Base-by-base conservation (phyloP, 2,113 vertebrate species). In the Hoplias malabaricus region DNA sequence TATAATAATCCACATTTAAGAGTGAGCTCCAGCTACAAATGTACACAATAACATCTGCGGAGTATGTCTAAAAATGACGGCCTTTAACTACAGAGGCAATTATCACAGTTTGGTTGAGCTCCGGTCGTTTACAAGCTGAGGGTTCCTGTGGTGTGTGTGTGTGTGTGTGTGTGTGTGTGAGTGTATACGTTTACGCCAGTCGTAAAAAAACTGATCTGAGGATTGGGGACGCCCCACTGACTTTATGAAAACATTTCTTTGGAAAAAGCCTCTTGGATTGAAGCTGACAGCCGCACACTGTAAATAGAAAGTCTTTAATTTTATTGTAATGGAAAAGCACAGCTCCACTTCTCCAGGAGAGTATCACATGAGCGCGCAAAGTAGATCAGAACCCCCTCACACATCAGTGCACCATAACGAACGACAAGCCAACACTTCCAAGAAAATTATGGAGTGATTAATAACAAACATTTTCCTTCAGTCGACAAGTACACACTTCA, bases 41-140 rank as follows among this genome's bases (percentile, higher is more conserved):
- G 34, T 65, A 12, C 57, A 63, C 19, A 48, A 48, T 38, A 48
- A 63, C 11, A 38, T 56, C 27, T n/a, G 10, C 0, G 13, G 23
- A 70, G 57, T 19, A 29, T 75, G 33, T 53, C 27, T 57, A 3
- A 46, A 76, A 50, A 46, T 46, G 16, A 62, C 31, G 12, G n/a
- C 66, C 42, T 38, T 73, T 40, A 75, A 70, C 76, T 69, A 31
- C 31, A 63, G 11, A 68, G 63, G 21, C 50, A 72, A 76, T 84
- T 73, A 80, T 73, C 75, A 16, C 59, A 48, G 84, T 59, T 59
- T 82, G 69, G 69, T 73, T 77, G 46, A 23, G 34, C 42, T 68
- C 23, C 38, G 69, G 59, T 29, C 57, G 16, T 80, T 83, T 77
- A 84, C 46, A 83, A 76, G 48, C 63, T 21, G 6, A 50, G 54